Percentiles rank a stretch among this genome's conserved stretches.
These are phyloP conservation scores for Coremacera marginata DNA, from an alignment of 2,888 invertebrate species.

Conservation along the genomic window DNA sequence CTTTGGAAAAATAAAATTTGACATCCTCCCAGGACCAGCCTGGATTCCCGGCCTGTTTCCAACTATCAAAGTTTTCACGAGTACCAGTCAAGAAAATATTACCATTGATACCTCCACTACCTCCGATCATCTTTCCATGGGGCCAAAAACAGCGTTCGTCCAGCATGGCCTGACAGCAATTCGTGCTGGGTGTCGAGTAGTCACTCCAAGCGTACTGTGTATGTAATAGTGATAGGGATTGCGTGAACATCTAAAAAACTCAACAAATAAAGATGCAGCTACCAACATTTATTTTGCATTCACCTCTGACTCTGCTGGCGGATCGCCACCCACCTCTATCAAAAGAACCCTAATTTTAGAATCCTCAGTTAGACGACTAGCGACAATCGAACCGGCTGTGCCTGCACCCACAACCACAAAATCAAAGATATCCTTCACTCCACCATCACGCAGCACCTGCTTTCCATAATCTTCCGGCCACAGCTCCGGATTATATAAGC, in stretches of 20 bases:
- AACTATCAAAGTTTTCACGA: conserved; percentile 71
- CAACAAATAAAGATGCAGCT: not conserved
- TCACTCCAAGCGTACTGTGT: conserved; percentile 59
- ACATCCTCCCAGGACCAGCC: conserved; percentile 73
- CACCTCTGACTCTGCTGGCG: conserved; percentile 70
- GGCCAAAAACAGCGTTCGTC: conserved; percentile 70
- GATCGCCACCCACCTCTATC: conserved; percentile 82
- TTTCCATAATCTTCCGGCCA: conserved; percentile 72
- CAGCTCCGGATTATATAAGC: conserved; percentile 69
- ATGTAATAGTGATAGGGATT: conserved; percentile 54
- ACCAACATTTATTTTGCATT: not conserved
- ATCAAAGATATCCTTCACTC: conserved; percentile 58
- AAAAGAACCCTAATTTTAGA: conserved; percentile 80
- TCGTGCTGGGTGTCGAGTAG: conserved; percentile 53
- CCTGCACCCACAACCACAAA: conserved; percentile 60
- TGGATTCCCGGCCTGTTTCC: conserved; percentile 71
- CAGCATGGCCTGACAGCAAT: conserved; percentile 57
- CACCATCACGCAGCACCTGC: conserved; percentile 28
- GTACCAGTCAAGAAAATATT: conserved; percentile 75
- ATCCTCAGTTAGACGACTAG: conserved; percentile 79
- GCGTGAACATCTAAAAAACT: conserved; percentile 52
- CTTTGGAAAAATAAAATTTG: conserved; percentile 70
- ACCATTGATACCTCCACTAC: conserved; percentile 74
- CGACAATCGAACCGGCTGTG: conserved; percentile 75
- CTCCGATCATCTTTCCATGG: conserved; percentile 76